Evolutionary conservation across 2,113 vertebrate species (phyloP), one percentile per base, ranked within the genome.

Genomic region (Chiloscyllium plagiosum): DNA sequence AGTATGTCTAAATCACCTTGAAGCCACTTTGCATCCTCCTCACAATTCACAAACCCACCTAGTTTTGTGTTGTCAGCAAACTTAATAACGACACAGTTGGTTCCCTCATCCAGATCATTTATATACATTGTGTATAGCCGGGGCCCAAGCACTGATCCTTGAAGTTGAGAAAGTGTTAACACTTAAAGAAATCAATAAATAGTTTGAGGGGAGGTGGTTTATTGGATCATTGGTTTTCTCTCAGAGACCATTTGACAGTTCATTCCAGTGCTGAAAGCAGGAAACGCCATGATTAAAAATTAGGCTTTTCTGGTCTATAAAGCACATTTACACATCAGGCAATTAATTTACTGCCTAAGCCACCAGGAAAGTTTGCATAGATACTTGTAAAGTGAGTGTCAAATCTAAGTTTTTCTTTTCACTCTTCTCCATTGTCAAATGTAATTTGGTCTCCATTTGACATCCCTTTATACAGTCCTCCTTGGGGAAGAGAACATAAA

Each of bases 401-500:
- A 93, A 68, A 93, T 66, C 89, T 66, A 37, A 66, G 37, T 37
- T 93, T 37, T 93, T 37, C 15, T 93, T 93, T 37, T 66, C 8
- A 33, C 13, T 65, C 87, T 52, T 90, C 89, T 93, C 33, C 17
- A 37, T 22, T 93, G 89, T 93, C 89, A 66, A 68, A 33, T 93
- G n/a, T 33, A 93, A 93, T 93, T 66, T 93, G 56, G 19, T 37
- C 61, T 93, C 65, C 33, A 37, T 68, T 15, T 93, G 89, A 93
- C 17, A 93, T 93, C 61, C 89, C 89, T 93, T 93, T 93, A 66
- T 93, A 93, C 66, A 68, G 89, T 65, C 89, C 89, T 68, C 65
- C 52, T 72, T 95, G 94, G 29, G 42, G 94, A 52, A 70, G 42
- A 50, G 52, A 29, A 72, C 69, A 52, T 5, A 50, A 47, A 76